Base-by-base conservation (phyloP, 2,888 invertebrate genomes). In the Drosophila barbarae region DNA sequence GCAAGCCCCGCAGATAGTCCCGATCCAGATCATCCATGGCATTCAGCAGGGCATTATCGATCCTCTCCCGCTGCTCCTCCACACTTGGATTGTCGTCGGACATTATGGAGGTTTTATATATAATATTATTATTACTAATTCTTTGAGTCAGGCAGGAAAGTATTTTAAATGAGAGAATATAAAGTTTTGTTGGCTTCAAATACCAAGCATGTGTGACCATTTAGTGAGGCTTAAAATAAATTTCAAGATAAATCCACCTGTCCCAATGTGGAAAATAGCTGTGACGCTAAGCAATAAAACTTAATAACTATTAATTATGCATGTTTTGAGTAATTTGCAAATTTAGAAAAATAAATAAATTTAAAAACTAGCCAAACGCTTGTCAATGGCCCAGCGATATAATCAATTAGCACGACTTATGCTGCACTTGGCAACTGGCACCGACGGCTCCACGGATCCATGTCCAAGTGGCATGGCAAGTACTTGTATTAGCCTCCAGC, bases 1-100 rank as follows among this genome's bases (percentile, higher is more conserved):
- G 96, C 93, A 97, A 94, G 91, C 93, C 94, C 55, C 97, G 90
- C 71, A 96, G 90, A 90, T 93, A 92, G 59, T 92, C 91, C 76
- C 91, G 92, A 87, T 97, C 96, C 71, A 97, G 88, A 72, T 95
- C 94, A 87, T 95, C 94, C n/a, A 96, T 92, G 84, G 96, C 90
- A 81, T 92, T 93, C 12, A 93, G 93, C 91, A 96, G 93, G 85
- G 95, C 93, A 81, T 94, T 93, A 87, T 96, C 95, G 21, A 96
- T 92, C 71, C 95, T 92, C 84, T 92, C 93, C 80, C 92, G 93
- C 87, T 93, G 95, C 90, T 92, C 93, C 85, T 95, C 95, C 55
- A 94, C 93, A 60, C 73, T 76, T 18, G 44, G 54, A 26, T 54
- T 65, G 12, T 71, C 71, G 23, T 53, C 44, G n/a, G 18, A 23